Conservation (phyloP, 2,797 vertebrate genomes). For the Eptatretus atami region DNA sequence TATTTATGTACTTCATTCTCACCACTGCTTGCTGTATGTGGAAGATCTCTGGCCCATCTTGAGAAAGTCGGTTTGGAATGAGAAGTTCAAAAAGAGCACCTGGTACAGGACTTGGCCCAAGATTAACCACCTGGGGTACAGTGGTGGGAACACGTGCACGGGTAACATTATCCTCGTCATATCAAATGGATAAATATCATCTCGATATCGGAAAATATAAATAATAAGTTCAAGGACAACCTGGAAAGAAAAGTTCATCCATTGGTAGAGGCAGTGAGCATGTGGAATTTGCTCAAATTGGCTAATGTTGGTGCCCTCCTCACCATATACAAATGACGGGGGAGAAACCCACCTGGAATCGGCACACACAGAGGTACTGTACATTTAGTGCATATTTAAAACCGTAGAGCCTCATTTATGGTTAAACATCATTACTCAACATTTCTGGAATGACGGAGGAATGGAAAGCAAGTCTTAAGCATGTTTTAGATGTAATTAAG, state of each 20-base stretch:
- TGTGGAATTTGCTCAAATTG: slow-evolving; percentile 45
- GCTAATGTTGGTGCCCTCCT: slow-evolving; percentile 42
- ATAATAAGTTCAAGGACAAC: slow-evolving; percentile 15
- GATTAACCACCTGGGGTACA: slow-evolving; percentile 45
- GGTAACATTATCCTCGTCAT: neutral
- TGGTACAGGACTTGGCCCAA: slow-evolving; percentile 66
- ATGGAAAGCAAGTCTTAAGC: too few relatives aligned
- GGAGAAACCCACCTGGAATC: slow-evolving; percentile 37
- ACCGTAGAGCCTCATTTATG: too few relatives aligned
- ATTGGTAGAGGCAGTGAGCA: slow-evolving; percentile 57
- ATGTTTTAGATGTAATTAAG: too few relatives aligned
- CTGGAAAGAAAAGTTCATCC: slow-evolving; percentile 75
- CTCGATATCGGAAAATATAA: too few relatives aligned
- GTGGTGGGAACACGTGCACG: neutral
- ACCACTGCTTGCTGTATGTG: slow-evolving; percentile 23
- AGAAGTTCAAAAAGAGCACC: slow-evolving; percentile 46
- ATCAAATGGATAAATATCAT: neutral
- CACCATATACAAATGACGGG: slow-evolving; percentile 58
- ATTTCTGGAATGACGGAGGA: too few relatives aligned
- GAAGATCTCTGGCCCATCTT: slow-evolving; percentile 58
- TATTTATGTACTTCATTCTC: too few relatives aligned
- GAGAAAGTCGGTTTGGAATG: slow-evolving; percentile 46
- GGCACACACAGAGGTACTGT: too few relatives aligned
- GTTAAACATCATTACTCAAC: too few relatives aligned
- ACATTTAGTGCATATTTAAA: too few relatives aligned